Evolutionary conservation across 2,888 invertebrate genomes (phyloP).

Genomic region (Lasioglossum pauxillum): DNA sequence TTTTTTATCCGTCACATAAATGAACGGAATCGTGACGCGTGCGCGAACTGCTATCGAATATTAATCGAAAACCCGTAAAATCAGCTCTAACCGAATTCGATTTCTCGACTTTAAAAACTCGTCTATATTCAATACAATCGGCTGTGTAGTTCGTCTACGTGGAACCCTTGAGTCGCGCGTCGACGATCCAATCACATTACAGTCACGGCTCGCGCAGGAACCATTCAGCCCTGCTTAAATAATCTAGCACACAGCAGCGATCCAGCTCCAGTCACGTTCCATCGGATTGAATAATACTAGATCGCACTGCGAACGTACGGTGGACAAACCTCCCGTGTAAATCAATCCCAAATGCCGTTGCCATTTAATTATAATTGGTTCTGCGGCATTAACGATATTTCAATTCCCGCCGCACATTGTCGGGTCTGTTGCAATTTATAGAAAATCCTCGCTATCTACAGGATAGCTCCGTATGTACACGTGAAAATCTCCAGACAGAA

Average conservation of each 20-base stretch:
- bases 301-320: background rate
- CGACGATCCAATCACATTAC: slow-evolving; percentile 21
- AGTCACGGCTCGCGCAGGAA: slow-evolving; percentile 13
- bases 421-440: background rate
- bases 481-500: background rate
- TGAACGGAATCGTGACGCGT: background rate
- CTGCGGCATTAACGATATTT: background rate
- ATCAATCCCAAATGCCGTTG: background rate
- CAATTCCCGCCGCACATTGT: background rate
- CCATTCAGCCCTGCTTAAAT: slow-evolving; percentile 28
- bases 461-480: background rate
- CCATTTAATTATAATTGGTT: background rate
- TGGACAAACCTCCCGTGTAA: slow-evolving; percentile 2
- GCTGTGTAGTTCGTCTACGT: background rate
- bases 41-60: background rate
- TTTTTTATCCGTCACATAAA: slow-evolving; percentile 17
- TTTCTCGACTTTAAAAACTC: background rate
- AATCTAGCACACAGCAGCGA: background rate
- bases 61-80: background rate
- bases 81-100: background rate
- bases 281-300: slow-evolving; percentile 1
- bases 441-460: background rate
- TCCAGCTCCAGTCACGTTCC: slow-evolving; percentile 5
- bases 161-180: background rate
- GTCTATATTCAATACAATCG: slow-evolving; percentile 10